Evolutionary conservation across 2,113 vertebrate species (phyloP).

Genomic region (Sinocyclocheilus maitianheensis): DNA sequence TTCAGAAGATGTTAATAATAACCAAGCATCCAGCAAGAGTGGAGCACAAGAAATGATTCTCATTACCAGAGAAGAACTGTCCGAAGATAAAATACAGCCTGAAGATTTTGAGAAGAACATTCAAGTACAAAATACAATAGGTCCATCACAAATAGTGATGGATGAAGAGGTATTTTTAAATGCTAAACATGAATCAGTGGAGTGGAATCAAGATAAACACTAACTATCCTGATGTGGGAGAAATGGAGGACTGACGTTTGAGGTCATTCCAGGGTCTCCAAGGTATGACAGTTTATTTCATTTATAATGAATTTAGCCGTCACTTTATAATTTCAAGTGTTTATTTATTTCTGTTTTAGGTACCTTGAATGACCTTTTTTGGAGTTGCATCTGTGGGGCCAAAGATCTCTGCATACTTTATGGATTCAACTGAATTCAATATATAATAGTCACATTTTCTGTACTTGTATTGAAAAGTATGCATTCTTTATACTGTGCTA

Average conservation of each 20-base stretch:
- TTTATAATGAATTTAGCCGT: neutral
- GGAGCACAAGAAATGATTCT: neutral
- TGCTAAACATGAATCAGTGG: conserved; percentile 24
- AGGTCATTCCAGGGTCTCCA: neutral
- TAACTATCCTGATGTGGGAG: neutral
- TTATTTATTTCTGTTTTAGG: conserved; percentile 12
- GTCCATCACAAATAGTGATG: neutral
- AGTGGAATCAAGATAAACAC: conserved; percentile 5
- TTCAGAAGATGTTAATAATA: neutral
- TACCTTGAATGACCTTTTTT: neutral
- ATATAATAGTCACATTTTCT: neutral
- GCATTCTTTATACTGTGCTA: neutral
- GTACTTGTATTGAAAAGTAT: neutral
- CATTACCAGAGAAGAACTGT: neutral
- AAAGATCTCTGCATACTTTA: neutral
- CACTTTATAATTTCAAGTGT: neutral
- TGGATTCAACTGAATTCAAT: neutral
- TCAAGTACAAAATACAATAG: neutral
- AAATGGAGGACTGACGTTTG: neutral
- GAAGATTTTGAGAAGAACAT: neutral
- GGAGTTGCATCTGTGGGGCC: neutral
- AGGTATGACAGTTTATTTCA: neutral
- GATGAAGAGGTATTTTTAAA: conserved; percentile 22
- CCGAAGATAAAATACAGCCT: neutral
- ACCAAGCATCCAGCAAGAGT: neutral